A percentile compares a stretch with the other conserved stretches of the same genome.
Conservation (phyloP, 2,888 invertebrate genomes). For the Hesperia comma region DNA sequence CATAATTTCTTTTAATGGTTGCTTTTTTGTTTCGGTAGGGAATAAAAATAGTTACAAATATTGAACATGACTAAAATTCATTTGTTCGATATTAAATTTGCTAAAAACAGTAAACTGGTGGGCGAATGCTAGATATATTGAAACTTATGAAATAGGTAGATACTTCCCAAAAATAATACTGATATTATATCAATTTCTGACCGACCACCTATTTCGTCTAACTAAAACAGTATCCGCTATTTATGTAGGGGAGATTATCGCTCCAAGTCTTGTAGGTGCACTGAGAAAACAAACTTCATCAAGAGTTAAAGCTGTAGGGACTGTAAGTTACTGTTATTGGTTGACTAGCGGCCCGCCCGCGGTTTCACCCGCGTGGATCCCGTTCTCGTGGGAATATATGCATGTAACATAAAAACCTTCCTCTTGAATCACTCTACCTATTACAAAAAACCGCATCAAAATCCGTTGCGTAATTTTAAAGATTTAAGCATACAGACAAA, state of each 20-base stretch:
- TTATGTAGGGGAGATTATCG: constrained; percentile 19
- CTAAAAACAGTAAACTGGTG: not conserved
- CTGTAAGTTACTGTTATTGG: constrained; percentile 30
- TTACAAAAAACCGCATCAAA: too few species aligned
- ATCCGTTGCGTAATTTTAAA: too few species aligned
- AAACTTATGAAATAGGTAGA: too few species aligned
- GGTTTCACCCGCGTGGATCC: too few species aligned
- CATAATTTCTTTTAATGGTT: not conserved
- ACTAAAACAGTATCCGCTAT: constrained; percentile 21
- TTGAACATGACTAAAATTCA: too few species aligned
- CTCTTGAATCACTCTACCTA: too few species aligned
- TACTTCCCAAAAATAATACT: not conserved
- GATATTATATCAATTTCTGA: not conserved
- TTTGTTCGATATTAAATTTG: too few species aligned
- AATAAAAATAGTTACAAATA: too few species aligned
- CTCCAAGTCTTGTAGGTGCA: constrained; percentile 16
- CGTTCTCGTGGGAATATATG: too few species aligned
- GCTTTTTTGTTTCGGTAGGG: not conserved
- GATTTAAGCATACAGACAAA: too few species aligned
- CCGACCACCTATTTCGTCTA: constrained; percentile 4
- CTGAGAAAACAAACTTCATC: constrained; percentile 29
- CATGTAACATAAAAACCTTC: too few species aligned
- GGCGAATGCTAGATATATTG: not conserved
- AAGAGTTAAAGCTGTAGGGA: constrained; percentile 27
- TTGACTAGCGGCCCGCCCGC: too few species aligned